Evolutionary conservation across 37 sponge, comb jelly and placozoan genomes (phyloP).

Genomic region (Petrosia ficiformis): DNA sequence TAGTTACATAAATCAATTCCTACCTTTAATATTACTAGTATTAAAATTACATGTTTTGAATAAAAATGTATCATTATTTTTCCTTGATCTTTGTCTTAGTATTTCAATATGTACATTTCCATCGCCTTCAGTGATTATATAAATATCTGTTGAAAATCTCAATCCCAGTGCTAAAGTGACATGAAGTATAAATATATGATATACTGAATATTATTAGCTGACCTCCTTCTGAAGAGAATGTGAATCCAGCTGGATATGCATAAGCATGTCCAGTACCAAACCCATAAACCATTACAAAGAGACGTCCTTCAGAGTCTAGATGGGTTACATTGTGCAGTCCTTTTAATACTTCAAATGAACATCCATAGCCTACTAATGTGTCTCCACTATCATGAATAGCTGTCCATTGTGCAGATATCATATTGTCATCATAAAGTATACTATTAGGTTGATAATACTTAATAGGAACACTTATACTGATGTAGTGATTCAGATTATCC

Average conservation of each 20-base stretch:
- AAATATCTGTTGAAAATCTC: too few species aligned
- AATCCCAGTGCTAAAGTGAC: too few species aligned
- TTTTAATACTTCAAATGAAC: not conserved
- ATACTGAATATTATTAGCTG: not conserved
- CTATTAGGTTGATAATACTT: not conserved
- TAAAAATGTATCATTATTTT: too few species aligned
- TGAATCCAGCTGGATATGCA: slow-evolving; percentile 2
- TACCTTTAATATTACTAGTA: too few species aligned
- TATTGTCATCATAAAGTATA: not conserved
- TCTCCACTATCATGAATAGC: not conserved
- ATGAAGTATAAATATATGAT: too few species aligned
- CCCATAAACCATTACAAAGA: slow-evolving; percentile 8
- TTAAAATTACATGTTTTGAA: too few species aligned
- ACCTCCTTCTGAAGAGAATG: not conserved
- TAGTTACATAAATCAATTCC: too few species aligned
- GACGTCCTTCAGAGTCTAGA: not conserved
- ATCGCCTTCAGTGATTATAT: too few species aligned
- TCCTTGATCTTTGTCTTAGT: too few species aligned
- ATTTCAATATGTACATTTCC: too few species aligned
- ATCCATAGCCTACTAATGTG: not conserved
- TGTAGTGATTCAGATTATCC: not conserved
- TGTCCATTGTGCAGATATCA: not conserved
- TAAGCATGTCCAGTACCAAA: not conserved
- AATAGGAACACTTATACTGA: not conserved
- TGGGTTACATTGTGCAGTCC: not conserved